phyloP scores from a whole-genome alignment of 1,140 invertebrate species.

The Macrocentrus cingulum region DNA sequence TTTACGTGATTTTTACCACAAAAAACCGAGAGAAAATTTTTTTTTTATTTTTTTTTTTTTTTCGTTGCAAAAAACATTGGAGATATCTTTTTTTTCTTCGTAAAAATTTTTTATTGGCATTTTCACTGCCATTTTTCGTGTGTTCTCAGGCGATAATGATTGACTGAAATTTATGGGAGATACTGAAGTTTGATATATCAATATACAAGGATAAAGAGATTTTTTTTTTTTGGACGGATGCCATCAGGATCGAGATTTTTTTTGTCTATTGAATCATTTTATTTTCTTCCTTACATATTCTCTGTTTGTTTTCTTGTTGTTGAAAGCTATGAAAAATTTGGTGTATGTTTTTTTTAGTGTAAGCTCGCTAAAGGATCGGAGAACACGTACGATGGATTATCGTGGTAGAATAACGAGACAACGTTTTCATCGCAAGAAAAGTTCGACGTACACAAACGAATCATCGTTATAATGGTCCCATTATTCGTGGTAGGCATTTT shows the following conservation, averaged over 20 bases:
- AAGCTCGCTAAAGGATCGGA: conserved; percentile 21
- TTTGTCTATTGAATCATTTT: not conserved
- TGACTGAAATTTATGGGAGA: too few species aligned
- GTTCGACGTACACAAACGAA: conserved; percentile 21
- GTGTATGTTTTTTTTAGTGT: conserved; percentile 24
- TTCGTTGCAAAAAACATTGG: too few species aligned
- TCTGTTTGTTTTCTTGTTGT: not conserved
- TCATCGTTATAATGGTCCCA: conserved; percentile 25
- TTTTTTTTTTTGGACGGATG: too few species aligned
- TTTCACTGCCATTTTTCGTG: too few species aligned
- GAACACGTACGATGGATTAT: conserved; percentile 24
- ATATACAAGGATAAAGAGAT: too few species aligned
- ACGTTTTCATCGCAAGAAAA: conserved; percentile 25
- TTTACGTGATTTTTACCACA: too few species aligned
- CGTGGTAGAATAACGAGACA: conserved; percentile 24
- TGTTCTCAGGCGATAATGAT: too few species aligned
- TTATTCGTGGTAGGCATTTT: conserved; percentile 25
- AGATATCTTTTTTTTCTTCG: too few species aligned
- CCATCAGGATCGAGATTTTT: conserved; percentile 25
- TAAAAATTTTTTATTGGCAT: too few species aligned
- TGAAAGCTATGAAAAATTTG: conserved; percentile 9
- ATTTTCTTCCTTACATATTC: not conserved
- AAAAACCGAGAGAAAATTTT: too few species aligned
- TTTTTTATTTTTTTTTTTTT: too few species aligned
- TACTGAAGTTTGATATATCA: too few species aligned